These are phyloP conservation scores for Meloidogyne floridensis DNA, from an alignment of 1,140 invertebrate genomes.

Conservation along the genomic window DNA sequence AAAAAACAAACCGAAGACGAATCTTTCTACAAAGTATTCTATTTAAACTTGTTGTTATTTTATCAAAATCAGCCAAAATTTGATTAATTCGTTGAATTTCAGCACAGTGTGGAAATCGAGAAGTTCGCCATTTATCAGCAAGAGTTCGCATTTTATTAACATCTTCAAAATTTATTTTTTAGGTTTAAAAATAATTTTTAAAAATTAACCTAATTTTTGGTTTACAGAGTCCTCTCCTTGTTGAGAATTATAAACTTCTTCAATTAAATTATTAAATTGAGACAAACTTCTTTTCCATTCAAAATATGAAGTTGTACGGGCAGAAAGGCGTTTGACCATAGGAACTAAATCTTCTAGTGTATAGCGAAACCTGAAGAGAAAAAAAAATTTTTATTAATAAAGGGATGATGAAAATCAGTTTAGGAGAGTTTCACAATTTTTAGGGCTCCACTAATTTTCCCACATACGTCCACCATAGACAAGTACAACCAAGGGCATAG, in stretches of 20 bases:
- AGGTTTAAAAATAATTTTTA: background rate
- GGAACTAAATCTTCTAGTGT: slow-evolving; percentile 44
- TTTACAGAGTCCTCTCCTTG: background rate
- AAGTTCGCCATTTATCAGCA: slow-evolving; percentile 31
- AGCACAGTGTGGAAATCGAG: slow-evolving; percentile 43
- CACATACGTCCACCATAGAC: too few species aligned
- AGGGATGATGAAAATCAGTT: too few species aligned
- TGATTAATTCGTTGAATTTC: slow-evolving; percentile 34
- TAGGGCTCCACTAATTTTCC: too few species aligned
- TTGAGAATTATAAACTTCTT: background rate
- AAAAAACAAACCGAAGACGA: slow-evolving; percentile 36
- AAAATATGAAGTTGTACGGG: slow-evolving; percentile 34
- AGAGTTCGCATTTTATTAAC: slow-evolving; percentile 29
- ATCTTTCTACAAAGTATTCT: slow-evolving; percentile 40
- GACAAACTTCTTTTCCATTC: slow-evolving; percentile 30
- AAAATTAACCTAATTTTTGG: slow-evolving; percentile 8
- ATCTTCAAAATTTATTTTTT: slow-evolving; percentile 4
- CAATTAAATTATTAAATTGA: slow-evolving; percentile 14
- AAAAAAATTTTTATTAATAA: background rate
- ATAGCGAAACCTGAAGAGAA: slow-evolving; percentile 28
- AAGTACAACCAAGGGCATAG: too few species aligned
- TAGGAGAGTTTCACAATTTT: too few species aligned
- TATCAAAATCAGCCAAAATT: slow-evolving; percentile 31
- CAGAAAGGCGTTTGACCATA: slow-evolving; percentile 26
- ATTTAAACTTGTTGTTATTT: slow-evolving; percentile 9